Evolutionary conservation across 2,888 invertebrate genomes (phyloP), one percentile per base, ranked within the genome.

Genomic region (Drosophila koepferae): DNA sequence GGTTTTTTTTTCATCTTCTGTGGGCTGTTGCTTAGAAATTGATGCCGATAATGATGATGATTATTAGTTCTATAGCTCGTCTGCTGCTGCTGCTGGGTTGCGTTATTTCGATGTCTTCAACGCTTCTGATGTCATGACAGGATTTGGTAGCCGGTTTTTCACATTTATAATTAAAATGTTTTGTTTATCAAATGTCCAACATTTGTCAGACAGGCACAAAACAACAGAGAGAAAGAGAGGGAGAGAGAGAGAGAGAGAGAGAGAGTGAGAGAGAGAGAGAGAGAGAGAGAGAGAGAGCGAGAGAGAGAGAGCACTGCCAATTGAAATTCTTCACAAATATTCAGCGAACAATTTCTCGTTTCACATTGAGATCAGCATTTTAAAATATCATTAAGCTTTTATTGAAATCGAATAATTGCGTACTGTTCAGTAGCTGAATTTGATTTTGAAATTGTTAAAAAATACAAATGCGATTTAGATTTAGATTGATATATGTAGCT

Each of bases 91-190:
- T 48, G 72, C 65, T 80, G 71, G 54, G 34, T 53, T 72, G 61
- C 55, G 59, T 46, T 53, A 65, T 72, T 62, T 77, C 74, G 63
- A 69, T 63, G 66, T 66, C 69, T 69, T 74, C 40, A 53, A 54
- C 36, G 51, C 14, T 56, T 55, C 82, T 82, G 82, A 82, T 85
- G 86, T 82, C 81, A 81, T 82, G 82, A 12, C 81, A 82, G 83
- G 83, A 86, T 82, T 83, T 74, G 36, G 20, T 66, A 86, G 81
- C 77, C 63, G 81, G 81, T 82, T 85, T 68, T 18, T 31, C 18
- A 49, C 49, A 49, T 40, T 60, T 44, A 58, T 72, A 80, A 82
- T 74, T 80, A 66, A 80, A 67, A 61, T 65, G 61, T 64, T 73
- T 72, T 71, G 66, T 62, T 41, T 38, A 44, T 44, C 31, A 14